These are phyloP conservation scores for Hermetia illucens DNA, from an alignment of 1,140 invertebrate genomes.

Conservation along the genomic window DNA sequence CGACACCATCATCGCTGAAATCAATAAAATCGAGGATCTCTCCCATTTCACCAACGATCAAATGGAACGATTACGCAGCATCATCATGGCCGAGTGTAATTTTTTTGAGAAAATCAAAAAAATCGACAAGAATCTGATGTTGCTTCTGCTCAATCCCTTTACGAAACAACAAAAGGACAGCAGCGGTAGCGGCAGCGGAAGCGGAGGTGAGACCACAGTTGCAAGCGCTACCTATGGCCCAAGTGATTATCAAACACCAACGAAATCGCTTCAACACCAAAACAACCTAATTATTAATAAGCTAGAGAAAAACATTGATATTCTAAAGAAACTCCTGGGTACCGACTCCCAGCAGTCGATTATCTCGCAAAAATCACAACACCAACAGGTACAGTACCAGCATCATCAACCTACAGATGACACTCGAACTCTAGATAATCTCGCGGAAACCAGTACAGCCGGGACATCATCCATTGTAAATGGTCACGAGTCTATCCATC, in stretches of 20 bases:
- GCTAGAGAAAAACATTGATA: slow-evolving; percentile 23
- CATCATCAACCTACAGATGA: too few relatives aligned
- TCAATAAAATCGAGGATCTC: slow-evolving; percentile 24
- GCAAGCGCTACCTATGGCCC: too few relatives aligned
- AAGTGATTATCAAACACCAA: slow-evolving; percentile 5
- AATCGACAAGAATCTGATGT: slow-evolving; percentile 22
- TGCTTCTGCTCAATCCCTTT: slow-evolving; percentile 22
- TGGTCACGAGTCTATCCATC: too few relatives aligned
- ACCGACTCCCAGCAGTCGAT: slow-evolving; percentile 7
- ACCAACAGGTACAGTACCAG: not conserved
- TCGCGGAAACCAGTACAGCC: too few relatives aligned
- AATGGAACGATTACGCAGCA: slow-evolving; percentile 13
- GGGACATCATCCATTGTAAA: too few relatives aligned
- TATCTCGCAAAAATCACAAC: not conserved
- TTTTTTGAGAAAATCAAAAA: slow-evolving; percentile 25
- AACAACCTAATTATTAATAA: slow-evolving; percentile 17
- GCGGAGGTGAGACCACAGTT: too few relatives aligned
- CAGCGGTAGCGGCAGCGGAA: not conserved
- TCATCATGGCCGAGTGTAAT: slow-evolving; percentile 14
- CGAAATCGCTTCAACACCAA: not conserved
- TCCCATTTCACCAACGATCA: slow-evolving; percentile 14
- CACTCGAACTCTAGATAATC: too few relatives aligned
- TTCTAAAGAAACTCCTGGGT: slow-evolving; percentile 24
- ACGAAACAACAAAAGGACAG: slow-evolving; percentile 16
- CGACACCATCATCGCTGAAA: slow-evolving; percentile 20